Evolutionary conservation across 2,888 invertebrate species (phyloP).

Genomic region (Cotesia congregata): DNA sequence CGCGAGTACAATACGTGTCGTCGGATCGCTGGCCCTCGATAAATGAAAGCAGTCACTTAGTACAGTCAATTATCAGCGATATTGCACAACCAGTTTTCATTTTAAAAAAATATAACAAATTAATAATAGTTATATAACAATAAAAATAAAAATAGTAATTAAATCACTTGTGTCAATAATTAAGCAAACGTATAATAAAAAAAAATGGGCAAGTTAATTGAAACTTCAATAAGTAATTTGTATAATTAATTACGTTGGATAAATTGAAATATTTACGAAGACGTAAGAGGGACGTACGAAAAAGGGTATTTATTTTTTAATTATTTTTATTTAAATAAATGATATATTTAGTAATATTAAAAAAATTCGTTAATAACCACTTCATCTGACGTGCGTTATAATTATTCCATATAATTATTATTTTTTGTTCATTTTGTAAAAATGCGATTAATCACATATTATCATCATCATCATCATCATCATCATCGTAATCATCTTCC

Average conservation of each 20-base stretch:
- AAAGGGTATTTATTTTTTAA: conserved; percentile 38
- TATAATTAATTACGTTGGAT: not conserved
- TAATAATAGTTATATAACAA: not conserved
- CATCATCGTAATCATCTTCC: conserved; percentile 25
- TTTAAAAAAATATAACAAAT: not conserved
- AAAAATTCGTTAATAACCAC: conserved; percentile 39
- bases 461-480: conserved; percentile 45
- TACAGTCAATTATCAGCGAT: conserved; percentile 14
- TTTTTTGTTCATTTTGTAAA: conserved; percentile 51
- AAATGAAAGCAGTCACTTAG: conserved; percentile 2
- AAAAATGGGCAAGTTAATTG: not conserved
- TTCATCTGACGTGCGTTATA: conserved; percentile 45
- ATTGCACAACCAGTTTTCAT: conserved; percentile 9
- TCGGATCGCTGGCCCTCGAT: conserved; percentile 12
- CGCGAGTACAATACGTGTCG: not conserved
- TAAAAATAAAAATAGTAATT: conserved; percentile 9
- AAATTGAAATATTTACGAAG: conserved; percentile 10
- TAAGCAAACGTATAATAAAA: not conserved
- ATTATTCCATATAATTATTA: conserved; percentile 54
- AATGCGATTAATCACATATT: conserved; percentile 54
- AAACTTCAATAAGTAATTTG: not conserved
- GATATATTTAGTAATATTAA: conserved; percentile 22
- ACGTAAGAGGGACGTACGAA: conserved; percentile 39
- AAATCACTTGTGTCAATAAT: not conserved
- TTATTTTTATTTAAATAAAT: conserved; percentile 35